Base-by-base conservation (phyloP, 2,797 vertebrate species). In the Bryconaethiops microstoma region DNA sequence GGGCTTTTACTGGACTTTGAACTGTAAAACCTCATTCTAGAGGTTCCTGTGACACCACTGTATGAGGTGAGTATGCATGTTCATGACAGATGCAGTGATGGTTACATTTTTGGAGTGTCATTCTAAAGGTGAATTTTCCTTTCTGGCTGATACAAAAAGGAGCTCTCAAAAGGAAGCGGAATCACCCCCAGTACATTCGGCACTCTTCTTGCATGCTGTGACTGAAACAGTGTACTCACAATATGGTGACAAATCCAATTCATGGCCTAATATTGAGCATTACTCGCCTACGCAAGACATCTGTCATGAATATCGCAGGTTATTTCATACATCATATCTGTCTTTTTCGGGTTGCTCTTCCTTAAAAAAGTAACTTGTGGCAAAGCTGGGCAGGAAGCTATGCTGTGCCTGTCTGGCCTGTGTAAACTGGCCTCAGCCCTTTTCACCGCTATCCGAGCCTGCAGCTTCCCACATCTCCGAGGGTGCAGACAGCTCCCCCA, bases 401-500 rank as follows among this genome's bases (percentile, higher is more conserved):
- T 8, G 13, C 21, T 40, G 52, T 77, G 68, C 23, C 40, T 64
- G 14, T 63, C 57, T 29, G 50, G 67, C 74, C 64, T 82, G 60
- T 72, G 21, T 82, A 77, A 82, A 77, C 80, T 72, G 21, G 16
- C 8, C n/a, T 1, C 48, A 67, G 25, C 57, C 6, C 25, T 71
- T 57, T 35, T 8, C 4, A 19, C 65, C 23, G 55, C 52, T 59
- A 52, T 40, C 59, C 17, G 50, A 79, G 57, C 74, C 65, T 67
- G 25, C 77, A 74, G 60, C 35, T 14, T 39, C 54, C 73, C 67
- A 77, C 74, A 73, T 77, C 76, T 71, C 29, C 23, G 19, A 74
- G 55, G 64, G 76, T 74, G 75, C 63, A 76, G 79, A 78, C 76
- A 78, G 79, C 42, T 82, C 80, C 48, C 74, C 74, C 74, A 72